Evolutionary conservation across 2,888 invertebrate species (phyloP).

Genomic region (Thera obeliscata): DNA sequence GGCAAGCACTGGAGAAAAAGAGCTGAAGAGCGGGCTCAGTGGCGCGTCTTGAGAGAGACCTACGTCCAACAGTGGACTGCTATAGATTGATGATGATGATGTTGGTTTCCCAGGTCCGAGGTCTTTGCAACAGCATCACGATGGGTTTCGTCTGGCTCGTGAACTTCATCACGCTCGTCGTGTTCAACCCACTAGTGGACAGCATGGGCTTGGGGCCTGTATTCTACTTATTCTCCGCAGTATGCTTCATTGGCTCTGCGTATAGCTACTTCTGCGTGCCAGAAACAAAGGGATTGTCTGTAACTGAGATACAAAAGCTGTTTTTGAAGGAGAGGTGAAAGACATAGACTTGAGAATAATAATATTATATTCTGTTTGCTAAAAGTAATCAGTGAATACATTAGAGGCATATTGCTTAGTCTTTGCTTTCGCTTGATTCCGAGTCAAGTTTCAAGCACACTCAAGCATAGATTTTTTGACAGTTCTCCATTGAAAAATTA

Average conservation of each 20-base stretch:
- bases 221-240: conserved; percentile 66
- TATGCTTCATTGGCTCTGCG: conserved; percentile 59
- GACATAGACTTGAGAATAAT: conserved; percentile 2
- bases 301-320: conserved; percentile 61
- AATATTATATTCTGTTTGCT: too few relatives aligned
- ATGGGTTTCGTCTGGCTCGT: conserved; percentile 59
- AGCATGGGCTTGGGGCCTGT: conserved; percentile 62
- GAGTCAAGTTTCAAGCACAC: too few relatives aligned
- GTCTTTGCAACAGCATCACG: conserved; percentile 60
- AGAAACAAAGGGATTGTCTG: conserved; percentile 71
- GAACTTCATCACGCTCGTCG: conserved; percentile 63
- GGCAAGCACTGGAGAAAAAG: too few relatives aligned
- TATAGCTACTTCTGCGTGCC: conserved; percentile 66
- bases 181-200: conserved; percentile 64
- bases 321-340: conserved; percentile 50
- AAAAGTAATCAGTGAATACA: too few relatives aligned
- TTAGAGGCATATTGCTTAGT: too few relatives aligned
- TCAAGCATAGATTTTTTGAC: too few relatives aligned
- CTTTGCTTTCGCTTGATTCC: too few relatives aligned
- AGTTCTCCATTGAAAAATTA: too few relatives aligned
- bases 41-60: too few relatives aligned
- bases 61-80: too few relatives aligned
- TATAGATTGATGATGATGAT: neutral
- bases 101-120: conserved; percentile 54
- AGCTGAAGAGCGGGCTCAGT: too few relatives aligned